Base-by-base conservation (phyloP, 2,888 invertebrate genomes). In the Metacarcinus magister region DNA sequence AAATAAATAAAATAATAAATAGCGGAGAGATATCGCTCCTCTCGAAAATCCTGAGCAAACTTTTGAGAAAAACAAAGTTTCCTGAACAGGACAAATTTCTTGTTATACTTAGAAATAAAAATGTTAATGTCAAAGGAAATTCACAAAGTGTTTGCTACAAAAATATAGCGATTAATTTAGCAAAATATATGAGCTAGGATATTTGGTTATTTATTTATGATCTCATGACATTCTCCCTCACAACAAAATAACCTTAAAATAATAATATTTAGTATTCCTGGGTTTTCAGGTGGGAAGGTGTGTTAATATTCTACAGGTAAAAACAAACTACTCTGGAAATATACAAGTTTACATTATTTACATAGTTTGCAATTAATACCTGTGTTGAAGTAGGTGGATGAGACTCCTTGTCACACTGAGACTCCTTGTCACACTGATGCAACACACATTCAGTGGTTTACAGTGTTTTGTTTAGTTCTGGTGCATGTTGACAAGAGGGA, bases 311-410 rank as follows among this genome's bases (percentile, higher is more conserved):
- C 87, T 87, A 87, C 87, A 87, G 39, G 39, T 87, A 32, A 87
- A 39, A 87, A 87, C 32, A 87, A 39, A 87, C 39, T 87, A 32
- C 32, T 75, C 75, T 75, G 75, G 23, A 75, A 75, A 75, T 87
- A 87, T 87, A 87, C 87, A 87, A 39, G 87, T 87, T 87, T 87
- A 87, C 87, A 87, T 39, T 87, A 87, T 87, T 87, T 87, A 87
- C 87, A 87, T 19, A 87, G 16, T 39, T 16, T 87, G 8, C 32
- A 16, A 87, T 39, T 16, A 39, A 87, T 87, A 39, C 87, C 87
- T 16, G 87, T 39, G 39, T 32, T 82, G 28, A 82, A 82, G 28
- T 32, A 13, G 82, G 82, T 39, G 39, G 39, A 16, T 87, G 39
- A 87, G 87, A 75, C 75, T 75, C 87, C 16, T 54, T 92, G 54